Evolutionary conservation across 1,140 invertebrate species (phyloP).

Genomic region (Ericerus pela): DNA sequence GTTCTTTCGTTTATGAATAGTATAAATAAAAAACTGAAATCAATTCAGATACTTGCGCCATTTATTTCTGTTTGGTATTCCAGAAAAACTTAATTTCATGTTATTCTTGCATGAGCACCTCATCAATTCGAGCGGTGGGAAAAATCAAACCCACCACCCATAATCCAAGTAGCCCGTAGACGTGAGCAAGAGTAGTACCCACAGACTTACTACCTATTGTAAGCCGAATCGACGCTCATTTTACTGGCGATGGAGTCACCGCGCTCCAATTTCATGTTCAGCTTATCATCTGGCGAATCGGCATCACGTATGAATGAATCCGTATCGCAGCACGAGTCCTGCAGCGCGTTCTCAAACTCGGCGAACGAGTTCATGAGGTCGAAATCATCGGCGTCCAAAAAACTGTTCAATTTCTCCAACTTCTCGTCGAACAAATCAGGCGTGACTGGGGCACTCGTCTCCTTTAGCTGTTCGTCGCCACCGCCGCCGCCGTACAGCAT

Average conservation of each 20-base stretch:
- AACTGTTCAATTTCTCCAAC: background rate
- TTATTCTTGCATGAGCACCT: too few species aligned
- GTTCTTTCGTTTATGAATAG: too few species aligned
- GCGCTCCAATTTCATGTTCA: background rate
- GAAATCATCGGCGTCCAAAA: slow-evolving; percentile 22
- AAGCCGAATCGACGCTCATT: slow-evolving; percentile 45
- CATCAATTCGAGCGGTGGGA: too few species aligned
- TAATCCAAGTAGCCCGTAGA: too few species aligned
- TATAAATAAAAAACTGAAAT: too few species aligned
- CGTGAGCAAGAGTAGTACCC: too few species aligned
- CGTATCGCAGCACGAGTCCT: slow-evolving; percentile 7
- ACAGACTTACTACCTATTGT: slow-evolving; percentile 43
- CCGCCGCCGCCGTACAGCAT: slow-evolving; percentile 12
- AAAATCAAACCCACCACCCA: too few species aligned
- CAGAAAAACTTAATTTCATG: too few species aligned
- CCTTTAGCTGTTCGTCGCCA: slow-evolving; percentile 2
- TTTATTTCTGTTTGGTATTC: too few species aligned
- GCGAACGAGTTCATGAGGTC: slow-evolving; percentile 26
- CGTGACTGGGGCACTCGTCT: background rate
- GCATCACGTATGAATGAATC: background rate
- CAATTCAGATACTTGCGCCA: too few species aligned
- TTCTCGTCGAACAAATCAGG: background rate
- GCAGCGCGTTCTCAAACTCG: slow-evolving; percentile 25
- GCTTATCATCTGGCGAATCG: background rate
- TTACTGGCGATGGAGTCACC: slow-evolving; percentile 2